A percentile compares a stretch with the other conserved stretches of the same genome.
These are phyloP conservation scores for Pelusios castaneus DNA, from an alignment of 2,113 vertebrate species.

Conservation along the genomic window DNA sequence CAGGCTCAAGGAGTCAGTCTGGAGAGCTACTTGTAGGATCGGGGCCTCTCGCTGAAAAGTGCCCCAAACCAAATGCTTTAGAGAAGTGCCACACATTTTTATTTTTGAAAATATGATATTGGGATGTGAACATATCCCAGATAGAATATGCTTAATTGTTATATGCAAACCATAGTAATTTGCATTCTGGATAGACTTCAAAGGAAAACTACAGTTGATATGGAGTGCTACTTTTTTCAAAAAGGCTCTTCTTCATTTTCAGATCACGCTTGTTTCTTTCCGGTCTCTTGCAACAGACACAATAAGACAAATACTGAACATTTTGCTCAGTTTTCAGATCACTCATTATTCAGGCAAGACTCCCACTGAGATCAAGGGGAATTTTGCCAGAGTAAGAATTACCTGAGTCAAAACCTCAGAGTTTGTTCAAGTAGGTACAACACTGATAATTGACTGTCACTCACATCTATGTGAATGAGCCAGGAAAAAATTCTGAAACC, in stretches of 20 bases:
- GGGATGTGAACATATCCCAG: rapidly evolving
- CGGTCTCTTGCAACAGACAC: background rate
- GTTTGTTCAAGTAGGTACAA: rapidly evolving
- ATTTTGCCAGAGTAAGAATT: background rate
- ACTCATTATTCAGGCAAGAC: background rate
- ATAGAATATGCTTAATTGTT: rapidly evolving
- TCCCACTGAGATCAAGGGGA: background rate
- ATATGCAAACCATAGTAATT: rapidly evolving
- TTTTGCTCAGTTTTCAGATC: background rate
- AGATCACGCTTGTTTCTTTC: background rate
- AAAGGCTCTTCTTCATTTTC: background rate
- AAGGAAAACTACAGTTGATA: background rate
- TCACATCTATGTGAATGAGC: background rate
- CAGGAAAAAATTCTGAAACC: background rate
- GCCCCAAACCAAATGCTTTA: rapidly evolving
- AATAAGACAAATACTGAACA: background rate
- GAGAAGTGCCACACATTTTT: rapidly evolving
- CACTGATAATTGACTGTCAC: rapidly evolving
- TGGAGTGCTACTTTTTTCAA: background rate
- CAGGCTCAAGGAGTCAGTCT: rapidly evolving
- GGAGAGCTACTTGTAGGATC: rapidly evolving
- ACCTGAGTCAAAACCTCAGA: background rate
- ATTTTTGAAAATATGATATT: rapidly evolving
- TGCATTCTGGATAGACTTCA: rapidly evolving
- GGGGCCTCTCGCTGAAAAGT: rapidly evolving